Conservation (phyloP, 37 sponge, comb jelly and placozoan genomes). For the Bolinopsis microptera region DNA sequence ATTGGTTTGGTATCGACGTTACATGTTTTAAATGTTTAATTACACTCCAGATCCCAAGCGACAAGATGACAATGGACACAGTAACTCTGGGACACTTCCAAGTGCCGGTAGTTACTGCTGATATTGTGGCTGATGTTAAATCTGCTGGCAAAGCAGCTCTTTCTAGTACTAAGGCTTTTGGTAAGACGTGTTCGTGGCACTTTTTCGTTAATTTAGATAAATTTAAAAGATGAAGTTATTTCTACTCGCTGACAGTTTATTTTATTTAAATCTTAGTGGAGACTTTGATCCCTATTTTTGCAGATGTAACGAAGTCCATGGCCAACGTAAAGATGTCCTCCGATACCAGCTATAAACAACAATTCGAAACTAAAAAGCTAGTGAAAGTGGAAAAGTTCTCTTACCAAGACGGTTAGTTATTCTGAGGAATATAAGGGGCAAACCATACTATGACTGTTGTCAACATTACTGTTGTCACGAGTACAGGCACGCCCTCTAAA, state of each 20-base stretch:
- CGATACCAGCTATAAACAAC: not conserved
- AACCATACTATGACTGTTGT: too few species aligned
- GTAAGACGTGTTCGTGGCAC: not conserved
- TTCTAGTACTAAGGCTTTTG: not conserved
- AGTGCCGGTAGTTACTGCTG: not conserved
- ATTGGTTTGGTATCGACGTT: too few species aligned
- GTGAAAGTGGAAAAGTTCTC: not conserved
- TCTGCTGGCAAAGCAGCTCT: not conserved
- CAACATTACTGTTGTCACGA: too few species aligned
- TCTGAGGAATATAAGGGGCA: too few species aligned
- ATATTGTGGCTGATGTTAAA: not conserved
- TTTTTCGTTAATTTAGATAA: too few species aligned
- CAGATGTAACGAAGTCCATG: not conserved
- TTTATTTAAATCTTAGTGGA: too few species aligned
- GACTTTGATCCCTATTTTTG: too few species aligned
- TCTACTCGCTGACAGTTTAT: too few species aligned
- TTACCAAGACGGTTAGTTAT: not conserved
- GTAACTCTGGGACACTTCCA: not conserved
- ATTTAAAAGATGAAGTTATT: too few species aligned
- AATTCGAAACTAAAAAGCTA: not conserved
- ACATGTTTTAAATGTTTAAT: too few species aligned
- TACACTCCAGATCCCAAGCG: not conserved
- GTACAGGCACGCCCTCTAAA: too few species aligned
- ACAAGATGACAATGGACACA: slow-evolving; percentile 5
- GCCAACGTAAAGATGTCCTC: not conserved